Conservation (phyloP, 2,888 invertebrate species). For the Chrysotoxum bicinctum region DNA sequence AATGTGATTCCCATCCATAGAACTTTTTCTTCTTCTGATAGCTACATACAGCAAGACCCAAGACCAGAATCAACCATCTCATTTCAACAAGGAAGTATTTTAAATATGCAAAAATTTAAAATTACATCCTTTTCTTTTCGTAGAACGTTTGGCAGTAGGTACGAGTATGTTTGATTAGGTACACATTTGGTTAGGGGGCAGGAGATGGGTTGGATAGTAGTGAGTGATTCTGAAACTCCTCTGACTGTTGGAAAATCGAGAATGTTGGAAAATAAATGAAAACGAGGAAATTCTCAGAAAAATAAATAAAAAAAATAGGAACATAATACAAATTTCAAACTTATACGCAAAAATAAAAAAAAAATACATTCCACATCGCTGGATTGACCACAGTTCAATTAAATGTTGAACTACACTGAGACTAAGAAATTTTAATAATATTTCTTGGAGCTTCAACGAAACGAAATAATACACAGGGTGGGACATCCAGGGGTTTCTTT, state of each 20-base stretch:
- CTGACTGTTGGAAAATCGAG: conserved; percentile 2
- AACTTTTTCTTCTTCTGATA: conserved; percentile 31
- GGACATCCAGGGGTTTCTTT: no score
- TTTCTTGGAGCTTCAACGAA: neutral
- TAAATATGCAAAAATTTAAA: conserved; percentile 55
- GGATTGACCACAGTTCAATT: neutral
- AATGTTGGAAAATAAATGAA: conserved; percentile 19
- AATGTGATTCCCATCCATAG: conserved; percentile 36
- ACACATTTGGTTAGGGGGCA: conserved; percentile 16
- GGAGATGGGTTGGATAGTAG: neutral
- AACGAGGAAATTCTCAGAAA: neutral
- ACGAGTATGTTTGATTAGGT: conserved; percentile 48
- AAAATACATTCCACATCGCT: neutral
- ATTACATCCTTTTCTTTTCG: conserved; percentile 49
- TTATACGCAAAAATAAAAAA: neutral
- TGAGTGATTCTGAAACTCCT: neutral
- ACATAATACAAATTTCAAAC: conserved; percentile 17
- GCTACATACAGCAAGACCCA: neutral
- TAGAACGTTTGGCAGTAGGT: conserved; percentile 26
- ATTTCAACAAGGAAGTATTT: conserved; percentile 50
- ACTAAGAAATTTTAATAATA: neutral
- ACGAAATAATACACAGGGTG: no score
- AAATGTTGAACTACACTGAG: neutral
- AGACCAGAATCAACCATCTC: conserved; percentile 26
- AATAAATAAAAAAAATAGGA: neutral